Base-by-base conservation (phyloP, 2,888 invertebrate species). In the Taphrorychus bicolor region DNA sequence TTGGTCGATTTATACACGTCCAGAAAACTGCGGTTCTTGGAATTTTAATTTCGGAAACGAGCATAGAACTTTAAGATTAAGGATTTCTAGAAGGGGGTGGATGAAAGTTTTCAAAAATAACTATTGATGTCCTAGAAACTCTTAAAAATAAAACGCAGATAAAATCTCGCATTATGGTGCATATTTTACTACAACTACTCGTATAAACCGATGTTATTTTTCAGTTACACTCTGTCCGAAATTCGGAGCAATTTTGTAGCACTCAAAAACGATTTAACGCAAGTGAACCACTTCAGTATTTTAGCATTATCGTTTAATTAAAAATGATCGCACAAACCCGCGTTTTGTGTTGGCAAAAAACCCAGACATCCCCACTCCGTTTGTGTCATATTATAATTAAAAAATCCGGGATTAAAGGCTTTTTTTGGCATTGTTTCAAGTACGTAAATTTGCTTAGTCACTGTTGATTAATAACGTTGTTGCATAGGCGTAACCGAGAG, bases 1-100 rank as follows among this genome's bases (percentile, higher is more conserved):
- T 67, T 67, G 62, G 48, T 19, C 67, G 54, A 67, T 67, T 67
- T 67, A 63, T 67, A 62, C 49, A 53, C 67, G 67, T 67, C 67
- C 40, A 22, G 42, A 61, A 61, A 45, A 52, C 41, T 66, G 60
- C 56, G 61, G 60, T 42, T 61, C 56, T 23, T 18, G 57, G 66
- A 66, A 61, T 61, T 66, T 66, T 66, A 61, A 66, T 66, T 58
- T 61, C 56, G 58, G 58, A 66, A 66, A 61, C 22, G 40, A 49
- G 54, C 52, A 54, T 58, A 41, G n/a, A n/a, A 64, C 54, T 59
- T 54, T 16, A 5, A 45, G 54, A 54, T 54, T 23, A 32, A 22
- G 48, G 53, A 64, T 32, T 9, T 11, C 11, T 32, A 32, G n/a
- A n/a, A n/a, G n/a, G n/a, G n/a, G n/a, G n/a, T n/a, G n/a, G n/a